A percentile compares a stretch with the other conserved stretches of the same genome.
phyloP scores from a whole-genome alignment of 2,888 invertebrate genomes.

The Thymelicus acteon region DNA sequence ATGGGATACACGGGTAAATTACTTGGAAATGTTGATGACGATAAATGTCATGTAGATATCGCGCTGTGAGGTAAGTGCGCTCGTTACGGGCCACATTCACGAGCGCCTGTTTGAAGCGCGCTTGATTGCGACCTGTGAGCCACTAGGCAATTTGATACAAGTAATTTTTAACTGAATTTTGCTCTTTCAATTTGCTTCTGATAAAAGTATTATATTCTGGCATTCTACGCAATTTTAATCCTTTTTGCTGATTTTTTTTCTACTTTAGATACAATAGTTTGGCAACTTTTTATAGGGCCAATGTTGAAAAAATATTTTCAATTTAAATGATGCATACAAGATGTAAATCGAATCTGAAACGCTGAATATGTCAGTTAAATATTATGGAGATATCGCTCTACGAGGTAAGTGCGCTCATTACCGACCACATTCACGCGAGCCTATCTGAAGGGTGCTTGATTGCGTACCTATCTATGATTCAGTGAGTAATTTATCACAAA shows the following conservation, averaged over 20 bases:
- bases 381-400: background rate
- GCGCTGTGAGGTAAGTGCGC: conserved; percentile 52
- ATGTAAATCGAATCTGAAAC: background rate
- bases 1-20: background rate
- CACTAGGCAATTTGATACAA: conserved; percentile 60
- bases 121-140: conserved; percentile 61
- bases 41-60: conserved; percentile 43
- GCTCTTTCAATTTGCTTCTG: background rate
- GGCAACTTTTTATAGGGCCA: background rate
- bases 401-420: conserved; percentile 56
- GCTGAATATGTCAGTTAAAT: background rate
- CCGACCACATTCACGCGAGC: conserved; percentile 56
- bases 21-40: conserved; percentile 25
- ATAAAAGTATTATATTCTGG: background rate
- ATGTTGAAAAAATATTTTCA: background rate
- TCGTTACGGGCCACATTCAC: conserved; percentile 61
- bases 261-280: too few relatives aligned
- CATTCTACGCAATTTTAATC: background rate
- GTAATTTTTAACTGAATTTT: conserved; percentile 25
- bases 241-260: too few relatives aligned
- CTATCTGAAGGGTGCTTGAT: conserved; percentile 68
- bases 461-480: conserved; percentile 57
- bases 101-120: conserved; percentile 61
- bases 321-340: background rate
- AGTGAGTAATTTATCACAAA: conserved; percentile 60